phyloP scores from a whole-genome alignment of 1,140 invertebrate genomes.

The Bactericera cockerelli region DNA sequence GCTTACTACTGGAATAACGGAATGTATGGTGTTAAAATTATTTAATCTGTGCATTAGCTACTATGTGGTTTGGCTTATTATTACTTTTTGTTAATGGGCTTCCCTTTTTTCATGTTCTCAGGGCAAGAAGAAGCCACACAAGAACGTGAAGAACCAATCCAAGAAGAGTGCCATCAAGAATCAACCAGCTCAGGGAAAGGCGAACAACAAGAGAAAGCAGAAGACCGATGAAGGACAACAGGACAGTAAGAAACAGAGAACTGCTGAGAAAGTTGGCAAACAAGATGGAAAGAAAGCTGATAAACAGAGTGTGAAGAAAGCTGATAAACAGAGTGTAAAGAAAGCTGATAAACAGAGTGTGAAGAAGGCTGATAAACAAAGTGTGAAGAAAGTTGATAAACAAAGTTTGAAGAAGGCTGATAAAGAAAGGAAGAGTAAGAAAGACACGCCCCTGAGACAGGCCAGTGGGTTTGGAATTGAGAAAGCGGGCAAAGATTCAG shows the following conservation, averaged over 20 bases:
- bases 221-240: background rate
- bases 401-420: background rate
- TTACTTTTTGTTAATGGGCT: too few relatives aligned
- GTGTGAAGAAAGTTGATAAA: background rate
- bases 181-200: background rate
- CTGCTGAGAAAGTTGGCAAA: background rate
- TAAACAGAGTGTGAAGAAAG: background rate
- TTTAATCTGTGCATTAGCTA: too few relatives aligned
- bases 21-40: too few relatives aligned
- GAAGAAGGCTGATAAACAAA: background rate
- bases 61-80: too few relatives aligned
- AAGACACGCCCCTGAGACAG: background rate
- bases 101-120: too few relatives aligned
- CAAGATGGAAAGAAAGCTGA: background rate
- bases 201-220: conserved; percentile 1
- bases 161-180: too few relatives aligned
- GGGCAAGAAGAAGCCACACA: too few relatives aligned
- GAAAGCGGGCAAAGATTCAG: background rate
- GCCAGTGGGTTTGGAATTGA: background rate
- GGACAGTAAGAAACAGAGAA: background rate
- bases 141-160: too few relatives aligned
- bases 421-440: background rate
- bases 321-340: background rate
- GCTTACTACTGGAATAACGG: too few relatives aligned
- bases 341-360: background rate